Conservation (phyloP, 2,888 invertebrate species). For the Spodoptera exigua region DNA sequence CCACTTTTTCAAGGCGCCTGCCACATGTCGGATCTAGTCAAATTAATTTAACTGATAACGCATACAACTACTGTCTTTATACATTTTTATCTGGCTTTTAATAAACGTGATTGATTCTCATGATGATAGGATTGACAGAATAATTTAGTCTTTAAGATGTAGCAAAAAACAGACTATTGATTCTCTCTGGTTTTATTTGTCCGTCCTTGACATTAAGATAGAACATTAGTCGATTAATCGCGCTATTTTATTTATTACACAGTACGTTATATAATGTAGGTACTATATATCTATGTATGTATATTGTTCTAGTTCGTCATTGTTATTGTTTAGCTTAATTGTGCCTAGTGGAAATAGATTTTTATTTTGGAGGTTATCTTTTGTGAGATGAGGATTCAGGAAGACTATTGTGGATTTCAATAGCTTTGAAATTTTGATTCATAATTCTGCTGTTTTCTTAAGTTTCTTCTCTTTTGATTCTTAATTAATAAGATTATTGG, state of each 20-base stretch:
- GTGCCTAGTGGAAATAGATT: too few relatives aligned
- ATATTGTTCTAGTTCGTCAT: constrained; percentile 7
- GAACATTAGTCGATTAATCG: constrained; percentile 25
- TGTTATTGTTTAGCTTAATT: constrained; percentile 14
- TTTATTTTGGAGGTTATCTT: too few relatives aligned
- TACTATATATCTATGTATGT: too few relatives aligned
- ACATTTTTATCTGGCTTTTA: constrained; percentile 22
- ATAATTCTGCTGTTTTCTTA: too few relatives aligned
- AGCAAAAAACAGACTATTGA: constrained; percentile 24
- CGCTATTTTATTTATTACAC: constrained; percentile 8
- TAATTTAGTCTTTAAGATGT: not conserved
- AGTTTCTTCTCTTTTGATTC: too few relatives aligned
- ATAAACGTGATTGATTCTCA: constrained; percentile 33
- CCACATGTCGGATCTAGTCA: not conserved
- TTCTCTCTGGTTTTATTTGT: constrained; percentile 21
- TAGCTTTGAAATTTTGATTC: too few relatives aligned
- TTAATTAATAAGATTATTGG: too few relatives aligned
- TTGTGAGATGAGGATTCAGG: too few relatives aligned
- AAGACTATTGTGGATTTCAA: too few relatives aligned
- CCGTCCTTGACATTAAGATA: constrained; percentile 48
- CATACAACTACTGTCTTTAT: constrained; percentile 1
- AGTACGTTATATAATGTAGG: too few relatives aligned
- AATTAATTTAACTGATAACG: constrained; percentile 16
- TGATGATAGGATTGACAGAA: not conserved
- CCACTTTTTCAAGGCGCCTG: constrained; percentile 4